These are phyloP conservation scores for Sarcophaga peregrina DNA, from an alignment of 1,140 invertebrate genomes.

Conservation along the genomic window DNA sequence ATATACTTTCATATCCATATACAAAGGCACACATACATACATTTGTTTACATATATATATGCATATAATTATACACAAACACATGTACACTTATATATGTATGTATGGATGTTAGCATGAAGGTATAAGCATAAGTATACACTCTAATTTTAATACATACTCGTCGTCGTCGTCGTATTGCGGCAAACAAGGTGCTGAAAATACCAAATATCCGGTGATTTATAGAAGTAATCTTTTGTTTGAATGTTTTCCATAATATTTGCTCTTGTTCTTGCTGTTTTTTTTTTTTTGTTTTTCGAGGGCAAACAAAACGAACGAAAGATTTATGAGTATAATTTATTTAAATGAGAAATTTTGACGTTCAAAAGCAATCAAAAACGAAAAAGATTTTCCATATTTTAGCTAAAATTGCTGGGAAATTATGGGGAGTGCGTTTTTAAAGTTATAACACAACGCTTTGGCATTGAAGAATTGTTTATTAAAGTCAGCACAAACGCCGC, in stretches of 20 bases:
- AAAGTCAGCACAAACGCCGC: neutral
- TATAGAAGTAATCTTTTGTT: neutral
- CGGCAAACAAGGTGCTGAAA: slow-evolving; percentile 22
- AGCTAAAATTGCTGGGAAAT: neutral
- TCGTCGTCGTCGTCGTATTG: neutral
- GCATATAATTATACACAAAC: neutral
- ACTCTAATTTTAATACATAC: neutral
- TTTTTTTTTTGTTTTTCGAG: neutral
- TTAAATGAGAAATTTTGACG: slow-evolving; percentile 5
- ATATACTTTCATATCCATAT: no score
- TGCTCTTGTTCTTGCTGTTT: neutral
- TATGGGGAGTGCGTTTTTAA: neutral
- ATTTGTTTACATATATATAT: neutral
- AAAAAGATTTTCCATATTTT: neutral
- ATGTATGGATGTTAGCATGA: neutral
- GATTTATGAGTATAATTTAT: neutral
- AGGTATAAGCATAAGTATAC: no score
- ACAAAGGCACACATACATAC: neutral
- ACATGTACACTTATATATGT: slow-evolving; percentile 4
- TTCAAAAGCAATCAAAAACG: neutral
- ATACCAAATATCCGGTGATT: slow-evolving; percentile 8
- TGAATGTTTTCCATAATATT: neutral
- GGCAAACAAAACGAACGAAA: neutral
- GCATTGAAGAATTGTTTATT: neutral
- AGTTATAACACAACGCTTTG: neutral